phyloP scores from a whole-genome alignment of 2,113 vertebrate species.

The Cheilinus undulatus region DNA sequence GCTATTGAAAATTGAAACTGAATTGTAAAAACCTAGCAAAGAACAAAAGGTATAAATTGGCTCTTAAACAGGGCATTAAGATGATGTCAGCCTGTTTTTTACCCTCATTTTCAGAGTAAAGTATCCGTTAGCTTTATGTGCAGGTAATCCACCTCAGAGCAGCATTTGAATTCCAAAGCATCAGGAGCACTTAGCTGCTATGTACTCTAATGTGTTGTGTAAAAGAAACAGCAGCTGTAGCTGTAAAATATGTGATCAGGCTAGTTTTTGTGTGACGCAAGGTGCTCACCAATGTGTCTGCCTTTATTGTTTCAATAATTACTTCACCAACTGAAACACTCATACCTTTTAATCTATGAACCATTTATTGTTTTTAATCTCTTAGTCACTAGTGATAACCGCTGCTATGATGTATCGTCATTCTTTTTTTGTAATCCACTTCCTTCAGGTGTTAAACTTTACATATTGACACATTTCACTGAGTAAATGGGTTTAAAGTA shows the following conservation, averaged over 20 bases:
- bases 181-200: accelerated
- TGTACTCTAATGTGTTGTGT: not conserved
- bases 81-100: too few relatives aligned
- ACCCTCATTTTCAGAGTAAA: too few relatives aligned
- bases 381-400: not conserved
- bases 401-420: too few relatives aligned
- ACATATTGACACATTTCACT: not conserved
- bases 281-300: not conserved
- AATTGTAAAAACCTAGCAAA: too few relatives aligned
- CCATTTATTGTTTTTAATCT: not conserved
- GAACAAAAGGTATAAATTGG: too few relatives aligned
- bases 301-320: not conserved
- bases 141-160: not conserved
- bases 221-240: not conserved
- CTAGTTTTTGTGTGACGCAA: not conserved
- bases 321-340: not conserved
- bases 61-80: too few relatives aligned
- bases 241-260: constrained; percentile 36
- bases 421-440: not conserved
- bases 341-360: not conserved
- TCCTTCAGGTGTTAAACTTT: not conserved
- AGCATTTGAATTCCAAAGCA: not conserved
- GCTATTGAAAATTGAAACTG: too few relatives aligned
- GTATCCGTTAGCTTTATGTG: not conserved
- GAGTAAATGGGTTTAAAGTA: too few relatives aligned